Evolutionary conservation across 2,888 invertebrate species (phyloP), one percentile per base, ranked within the genome.

Genomic region (Euproctis similis): DNA sequence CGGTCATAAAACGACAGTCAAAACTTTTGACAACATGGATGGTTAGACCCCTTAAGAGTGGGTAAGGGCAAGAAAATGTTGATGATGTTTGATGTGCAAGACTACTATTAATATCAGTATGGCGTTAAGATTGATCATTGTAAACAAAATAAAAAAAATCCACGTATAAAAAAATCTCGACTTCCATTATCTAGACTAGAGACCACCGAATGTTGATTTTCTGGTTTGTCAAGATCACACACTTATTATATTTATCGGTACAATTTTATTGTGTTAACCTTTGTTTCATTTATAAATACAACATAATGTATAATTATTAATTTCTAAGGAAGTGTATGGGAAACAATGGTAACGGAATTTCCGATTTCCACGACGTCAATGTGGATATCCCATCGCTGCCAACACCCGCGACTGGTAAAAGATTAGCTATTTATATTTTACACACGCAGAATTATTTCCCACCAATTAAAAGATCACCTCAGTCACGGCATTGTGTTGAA

Each of bases 311-410:
- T 52, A 56, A 53, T 56, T 33, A 44, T 28, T 42, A 40, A 60
- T 71, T 76, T 73, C 59, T n/a, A 59, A 53, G 69, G 65, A 77
- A 73, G 61, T 67, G 54, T 60, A 53, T n/a, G 59, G 66, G 64
- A 70, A 72, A 73, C 57, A 66, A 74, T 72, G 71, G 70, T 53
- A 47, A 62, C 55, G 78, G 81, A 65, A 78, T 80, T 81, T 80
- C 81, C 82, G 75, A 78, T 75, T 76, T 72, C 66, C 69, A 71
- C 62, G n/a, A n/a, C n/a, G n/a, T n/a, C n/a, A n/a, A n/a, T n/a
- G n/a, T n/a, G n/a, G n/a, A n/a, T n/a, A n/a, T n/a, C n/a, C n/a
- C n/a, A n/a, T n/a, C n/a, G n/a, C n/a, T n/a, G 63, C 45, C 41
- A 32, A 40, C 54, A 57, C 24, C 34, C 22, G 34, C 33, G 59